Evolutionary conservation across 2,888 invertebrate species (phyloP).

Genomic region (Celastrina argiolus): DNA sequence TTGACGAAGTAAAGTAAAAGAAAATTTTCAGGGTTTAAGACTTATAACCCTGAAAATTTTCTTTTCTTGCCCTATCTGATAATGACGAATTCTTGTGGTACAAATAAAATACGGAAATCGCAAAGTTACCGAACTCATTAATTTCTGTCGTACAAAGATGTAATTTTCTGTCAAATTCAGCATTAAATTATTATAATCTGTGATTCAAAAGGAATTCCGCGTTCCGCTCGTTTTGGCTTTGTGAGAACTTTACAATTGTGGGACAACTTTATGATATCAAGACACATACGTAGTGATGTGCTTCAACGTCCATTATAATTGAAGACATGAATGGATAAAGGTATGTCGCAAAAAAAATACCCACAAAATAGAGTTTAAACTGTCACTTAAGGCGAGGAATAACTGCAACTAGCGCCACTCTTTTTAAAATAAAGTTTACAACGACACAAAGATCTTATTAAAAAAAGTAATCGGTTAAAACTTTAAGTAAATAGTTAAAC

Average conservation of each 20-base stretch:
- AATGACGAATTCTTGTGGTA: neutral
- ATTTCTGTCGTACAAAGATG: neutral
- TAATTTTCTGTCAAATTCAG: conserved; percentile 10
- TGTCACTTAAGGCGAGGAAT: no score
- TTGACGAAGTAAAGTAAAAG: no score
- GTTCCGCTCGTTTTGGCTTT: conserved; percentile 35
- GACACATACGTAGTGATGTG: conserved; percentile 5
- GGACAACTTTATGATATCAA: conserved; percentile 26
- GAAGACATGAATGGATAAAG: neutral
- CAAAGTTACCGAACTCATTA: conserved; percentile 11
- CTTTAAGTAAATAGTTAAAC: no score
- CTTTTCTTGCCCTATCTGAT: no score
- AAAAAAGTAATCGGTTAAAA: no score
- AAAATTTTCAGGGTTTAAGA: no score
- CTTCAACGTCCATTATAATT: neutral
- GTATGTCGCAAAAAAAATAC: no score
- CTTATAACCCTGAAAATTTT: no score
- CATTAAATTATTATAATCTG: conserved; percentile 28
- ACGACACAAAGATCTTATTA: no score
- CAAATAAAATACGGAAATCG: neutral
- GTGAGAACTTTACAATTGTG: conserved; percentile 36
- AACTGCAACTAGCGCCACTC: no score
- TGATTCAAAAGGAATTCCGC: conserved; percentile 33
- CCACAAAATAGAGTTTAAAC: no score
- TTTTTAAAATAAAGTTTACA: no score